Evolutionary conservation across 2,113 vertebrate species (phyloP), one percentile per base, ranked within the genome.

Genomic region (Myiopsitta monachus): DNA sequence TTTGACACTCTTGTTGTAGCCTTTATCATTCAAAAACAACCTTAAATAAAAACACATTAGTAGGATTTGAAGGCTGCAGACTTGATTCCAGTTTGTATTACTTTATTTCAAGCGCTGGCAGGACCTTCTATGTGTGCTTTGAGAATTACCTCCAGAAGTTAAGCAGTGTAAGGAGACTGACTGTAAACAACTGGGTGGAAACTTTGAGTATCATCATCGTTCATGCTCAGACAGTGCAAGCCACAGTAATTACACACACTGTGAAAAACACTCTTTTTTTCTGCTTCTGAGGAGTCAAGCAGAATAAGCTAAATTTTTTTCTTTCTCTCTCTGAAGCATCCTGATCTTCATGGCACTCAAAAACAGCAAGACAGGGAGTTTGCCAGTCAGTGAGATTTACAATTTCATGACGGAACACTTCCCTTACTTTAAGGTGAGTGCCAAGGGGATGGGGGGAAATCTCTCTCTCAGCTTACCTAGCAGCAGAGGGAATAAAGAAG

Each of bases 371-470:
- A 99, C 99, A 2, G 99, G 99, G 74, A 99, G 99, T 84, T 98
- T 99, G 83, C 99, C 99, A 6, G 99, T 99, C 97, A 99, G 99
- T 38, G 99, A 99, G 98, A 99, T 99, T 98, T 99, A 99, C 98
- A 99, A 98, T 97, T 99, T 99, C 97, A 99, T 99, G 99, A 99
- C 99, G 0, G 99, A 99, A 94, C 98, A 99, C 95, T 99, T 99
- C 68, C 99, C 99, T 59, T 99, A 99, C 93, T 99, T 99, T 91
- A 99, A 99, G 99, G 99, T 99, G 98, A 98, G 97, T 94, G 86
- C 61, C 21, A 57, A 36, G 3, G 73, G 63, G 28, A 14, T 59
- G 23, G 23, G n/a, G 14, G 23, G 18, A 12, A 39, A 36, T 43
- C 12, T 83, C 62, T 47, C 44, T 72, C 80, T 36, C 2, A 54